phyloP scores from a whole-genome alignment of 2,113 vertebrate species.

The Rhinogobius similis region DNA sequence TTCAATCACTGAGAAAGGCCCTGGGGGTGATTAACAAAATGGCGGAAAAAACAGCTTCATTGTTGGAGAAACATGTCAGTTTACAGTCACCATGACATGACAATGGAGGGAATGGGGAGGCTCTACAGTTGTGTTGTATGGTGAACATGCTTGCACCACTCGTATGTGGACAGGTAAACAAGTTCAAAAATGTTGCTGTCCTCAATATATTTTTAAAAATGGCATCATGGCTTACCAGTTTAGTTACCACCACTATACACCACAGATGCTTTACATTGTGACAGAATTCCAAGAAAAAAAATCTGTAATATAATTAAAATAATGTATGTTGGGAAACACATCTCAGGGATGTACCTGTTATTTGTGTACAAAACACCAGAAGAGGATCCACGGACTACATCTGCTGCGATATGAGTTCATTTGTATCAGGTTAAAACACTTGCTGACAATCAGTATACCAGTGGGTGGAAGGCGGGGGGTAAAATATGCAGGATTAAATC shows the following conservation, averaged over 20 bases:
- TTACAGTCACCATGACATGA: slow-evolving; percentile 73
- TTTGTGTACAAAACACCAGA: background rate
- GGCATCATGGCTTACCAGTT: slow-evolving; percentile 29
- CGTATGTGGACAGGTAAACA: slow-evolving; percentile 46
- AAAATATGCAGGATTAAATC: no score
- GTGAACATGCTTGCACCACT: slow-evolving; percentile 57
- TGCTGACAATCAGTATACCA: no score
- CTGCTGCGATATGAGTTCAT: no score
- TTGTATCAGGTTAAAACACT: no score
- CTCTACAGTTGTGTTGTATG: slow-evolving; percentile 47
- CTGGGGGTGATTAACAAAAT: slow-evolving; percentile 75
- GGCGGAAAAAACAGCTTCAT: slow-evolving; percentile 65
- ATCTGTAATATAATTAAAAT: background rate
- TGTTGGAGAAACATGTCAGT: slow-evolving; percentile 65
- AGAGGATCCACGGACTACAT: background rate
- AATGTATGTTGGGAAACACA: background rate
- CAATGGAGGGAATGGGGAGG: slow-evolving; percentile 49
- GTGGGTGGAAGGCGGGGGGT: no score
- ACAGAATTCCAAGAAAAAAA: background rate
- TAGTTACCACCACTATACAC: slow-evolving; percentile 12
- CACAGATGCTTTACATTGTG: background rate
- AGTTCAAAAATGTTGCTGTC: slow-evolving; percentile 19
- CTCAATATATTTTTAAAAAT: slow-evolving; percentile 36
- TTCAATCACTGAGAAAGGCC: slow-evolving; percentile 69
- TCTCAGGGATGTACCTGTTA: background rate